Conservation (phyloP, 1,140 invertebrate genomes). For the Nixonia krombeini region DNA sequence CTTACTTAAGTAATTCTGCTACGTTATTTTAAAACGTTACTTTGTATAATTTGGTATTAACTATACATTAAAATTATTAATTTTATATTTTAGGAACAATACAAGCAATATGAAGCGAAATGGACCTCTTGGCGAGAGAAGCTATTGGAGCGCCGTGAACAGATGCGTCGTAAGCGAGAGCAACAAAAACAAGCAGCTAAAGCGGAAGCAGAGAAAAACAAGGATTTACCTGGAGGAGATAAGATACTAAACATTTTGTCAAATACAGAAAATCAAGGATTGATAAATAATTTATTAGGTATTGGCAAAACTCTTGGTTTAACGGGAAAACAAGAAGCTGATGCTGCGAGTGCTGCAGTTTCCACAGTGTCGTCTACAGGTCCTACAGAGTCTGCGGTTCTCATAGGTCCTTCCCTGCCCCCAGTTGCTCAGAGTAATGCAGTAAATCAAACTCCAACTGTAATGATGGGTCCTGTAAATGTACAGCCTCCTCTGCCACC, state of each 20-base stretch:
- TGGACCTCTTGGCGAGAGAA: slow-evolving; percentile 85
- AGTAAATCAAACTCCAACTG: neutral
- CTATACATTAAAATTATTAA: too few relatives aligned
- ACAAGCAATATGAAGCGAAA: slow-evolving; percentile 85
- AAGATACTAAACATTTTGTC: slow-evolving; percentile 68
- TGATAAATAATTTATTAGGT: slow-evolving; percentile 67
- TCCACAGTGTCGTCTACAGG: too few relatives aligned
- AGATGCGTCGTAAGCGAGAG: slow-evolving; percentile 81
- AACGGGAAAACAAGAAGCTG: slow-evolving; percentile 57
- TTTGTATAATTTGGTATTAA: too few relatives aligned
- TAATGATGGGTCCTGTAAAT: neutral
- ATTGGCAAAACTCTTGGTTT: slow-evolving; percentile 69
- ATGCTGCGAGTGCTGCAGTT: too few relatives aligned
- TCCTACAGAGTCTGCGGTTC: too few relatives aligned
- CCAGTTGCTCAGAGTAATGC: slow-evolving; percentile 13
- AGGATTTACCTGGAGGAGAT: slow-evolving; percentile 61
- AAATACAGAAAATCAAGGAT: slow-evolving; percentile 66
- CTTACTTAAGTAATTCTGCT: too few relatives aligned
- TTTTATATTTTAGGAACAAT: slow-evolving; percentile 73
- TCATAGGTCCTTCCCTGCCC: too few relatives aligned
- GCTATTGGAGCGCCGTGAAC: slow-evolving; percentile 81
- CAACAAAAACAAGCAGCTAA: slow-evolving; percentile 62
- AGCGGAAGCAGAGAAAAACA: slow-evolving; percentile 58
- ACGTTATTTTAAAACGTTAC: too few relatives aligned
- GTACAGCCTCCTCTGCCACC: slow-evolving; percentile 20